Evolutionary conservation across 2,113 vertebrate genomes (phyloP), one percentile per base, ranked within the genome.

Genomic region (Myiozetetes cayanensis): DNA sequence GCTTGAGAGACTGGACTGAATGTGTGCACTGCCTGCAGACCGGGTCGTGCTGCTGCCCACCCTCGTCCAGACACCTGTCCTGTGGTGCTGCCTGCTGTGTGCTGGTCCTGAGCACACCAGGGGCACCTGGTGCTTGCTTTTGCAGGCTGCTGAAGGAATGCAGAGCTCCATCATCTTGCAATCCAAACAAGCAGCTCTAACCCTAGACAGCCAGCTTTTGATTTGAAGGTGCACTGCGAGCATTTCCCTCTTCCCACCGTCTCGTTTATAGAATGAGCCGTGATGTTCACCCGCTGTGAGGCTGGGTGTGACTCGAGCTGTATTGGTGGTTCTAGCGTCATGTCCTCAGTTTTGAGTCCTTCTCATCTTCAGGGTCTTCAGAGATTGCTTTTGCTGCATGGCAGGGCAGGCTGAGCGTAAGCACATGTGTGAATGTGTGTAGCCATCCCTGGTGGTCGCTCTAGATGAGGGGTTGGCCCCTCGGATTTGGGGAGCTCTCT

Each of bases 381-480:
- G 76, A 39, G 55, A 5, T 17, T 9, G 17, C 25, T 75, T 75
- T 75, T 56, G 41, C 49, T 55, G 61, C n/a, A 0, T 16, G 15
- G 43, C 56, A 49, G 52, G 46, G 31, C 58, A 47, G 82, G 55
- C 75, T 41, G 76, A 44, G 27, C 0, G 13, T 70, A 61, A 15
- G n/a, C 15, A 2, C 1, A 20, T 0, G 2, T 3, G 3, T 49
- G 63, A 33, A 23, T 2, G 28, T 5, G 3, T 31, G 6, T 7
- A 27, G 21, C 46, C 25, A 6, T 88, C 47, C 27, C 8, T 39
- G 35, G 7, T 2, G 9, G 14, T 31, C 1, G 0, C 31, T 20
- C 17, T 17, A 1, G 3, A 0, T 9, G 31, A 58, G 22, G 27
- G 4, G 6, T 3, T 81, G 76, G n/a, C 23, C 18, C 49, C 12